These are phyloP conservation scores for Glaucopsyche alexis DNA, from an alignment of 2,888 invertebrate genomes.

Conservation along the genomic window DNA sequence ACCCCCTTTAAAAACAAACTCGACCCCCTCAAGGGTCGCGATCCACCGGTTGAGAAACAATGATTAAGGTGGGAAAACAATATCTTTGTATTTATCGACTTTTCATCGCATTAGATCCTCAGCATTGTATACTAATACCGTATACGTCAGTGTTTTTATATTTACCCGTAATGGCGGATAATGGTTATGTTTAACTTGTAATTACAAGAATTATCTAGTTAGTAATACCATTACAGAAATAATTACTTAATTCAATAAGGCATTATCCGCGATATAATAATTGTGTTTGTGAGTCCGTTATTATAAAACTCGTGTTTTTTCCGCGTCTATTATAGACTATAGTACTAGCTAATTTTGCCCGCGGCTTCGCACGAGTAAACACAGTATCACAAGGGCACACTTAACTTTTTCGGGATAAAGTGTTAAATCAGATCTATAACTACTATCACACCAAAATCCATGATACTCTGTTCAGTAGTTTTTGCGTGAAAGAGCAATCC, in stretches of 20 bases:
- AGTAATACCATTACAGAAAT: constrained; percentile 22
- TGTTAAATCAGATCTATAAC: too few species aligned
- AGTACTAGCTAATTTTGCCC: too few species aligned
- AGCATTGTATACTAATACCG: background rate
- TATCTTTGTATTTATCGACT: background rate
- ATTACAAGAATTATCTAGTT: constrained; percentile 27
- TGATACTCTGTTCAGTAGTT: too few species aligned
- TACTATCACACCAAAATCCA: too few species aligned
- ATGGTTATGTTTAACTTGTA: constrained; percentile 16
- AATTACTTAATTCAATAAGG: constrained; percentile 28
- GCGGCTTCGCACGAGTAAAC: too few species aligned
- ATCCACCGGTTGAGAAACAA: too few species aligned
- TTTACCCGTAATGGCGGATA: background rate
- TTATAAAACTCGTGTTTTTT: constrained; percentile 16
- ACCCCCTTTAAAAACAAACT: too few species aligned
- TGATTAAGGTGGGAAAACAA: too few species aligned
- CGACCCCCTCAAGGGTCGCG: too few species aligned
- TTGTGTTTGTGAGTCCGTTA: constrained; percentile 9
- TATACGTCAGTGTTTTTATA: constrained; percentile 1
- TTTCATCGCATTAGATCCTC: background rate
- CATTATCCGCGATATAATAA: constrained; percentile 20
- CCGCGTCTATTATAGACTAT: background rate
- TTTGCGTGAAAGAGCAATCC: too few species aligned
- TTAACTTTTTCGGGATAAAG: too few species aligned
- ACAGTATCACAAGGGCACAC: too few species aligned